Evolutionary conservation across 2,888 invertebrate species (phyloP), one percentile per base, ranked within the genome.

Genomic region (Oxycera nigricornis): DNA sequence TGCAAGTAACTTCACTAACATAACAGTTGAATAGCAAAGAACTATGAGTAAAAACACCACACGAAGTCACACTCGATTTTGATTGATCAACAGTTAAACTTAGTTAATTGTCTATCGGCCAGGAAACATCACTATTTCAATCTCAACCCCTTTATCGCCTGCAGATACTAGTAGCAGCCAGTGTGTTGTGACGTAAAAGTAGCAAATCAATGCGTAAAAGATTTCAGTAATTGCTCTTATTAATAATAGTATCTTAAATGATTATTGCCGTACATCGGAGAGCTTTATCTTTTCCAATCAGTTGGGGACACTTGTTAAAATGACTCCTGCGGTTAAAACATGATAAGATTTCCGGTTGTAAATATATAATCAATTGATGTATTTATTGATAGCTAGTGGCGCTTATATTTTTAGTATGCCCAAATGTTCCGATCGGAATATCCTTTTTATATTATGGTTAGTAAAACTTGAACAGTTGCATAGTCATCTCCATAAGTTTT

Each of bases 281-380:
- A 46, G 46, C 46, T 46, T n/a, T 46, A 46, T 46, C 46, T n/a
- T 7, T 46, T 46, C n/a, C 46, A 46, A 46, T 46, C 46, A 46
- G 46, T 17, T 14, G 46, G 14, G 35, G 14, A 46, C 14, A 46
- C 3, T 46, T 46, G 6, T 46, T 46, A n/a, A n/a, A 46, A 2
- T 46, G 11, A 35, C 46, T 7, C 14, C 17, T 46, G 11, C 46
- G 46, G 46, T 11, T 46, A 2, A 3, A 46, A 46, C 11, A n/a
- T 46, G 46, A 46, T 46, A 46, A 46, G 14, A 46, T 46, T 7
- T 46, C 46, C 46, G 46, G 46, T 46, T 14, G 35, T 35, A 35
- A 46, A 46, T 17, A 46, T 46, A 17, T 46, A 46, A n/a, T n/a
- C n/a, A n/a, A 46, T 46, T 46, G 46, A 46, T 46, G 46, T n/a